phyloP scores from a whole-genome alignment of 2,797 vertebrate genomes.

The Benthosema pterotum region DNA sequence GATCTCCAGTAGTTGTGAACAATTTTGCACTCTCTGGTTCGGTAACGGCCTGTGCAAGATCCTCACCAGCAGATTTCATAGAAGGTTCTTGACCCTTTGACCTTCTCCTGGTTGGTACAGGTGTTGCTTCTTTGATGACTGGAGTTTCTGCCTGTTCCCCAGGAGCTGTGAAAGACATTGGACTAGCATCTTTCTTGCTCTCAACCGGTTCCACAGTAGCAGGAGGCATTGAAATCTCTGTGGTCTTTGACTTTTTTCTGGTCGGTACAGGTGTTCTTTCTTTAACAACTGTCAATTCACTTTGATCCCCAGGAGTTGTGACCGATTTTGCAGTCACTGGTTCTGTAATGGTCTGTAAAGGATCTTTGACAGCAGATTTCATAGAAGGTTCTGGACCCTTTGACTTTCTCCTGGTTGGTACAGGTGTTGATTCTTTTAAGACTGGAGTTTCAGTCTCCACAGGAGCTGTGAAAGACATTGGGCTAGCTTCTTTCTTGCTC shows the following conservation, averaged over 20 bases:
- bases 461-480: background rate
- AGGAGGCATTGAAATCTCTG: background rate
- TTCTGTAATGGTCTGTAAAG: background rate
- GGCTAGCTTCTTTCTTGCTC: background rate
- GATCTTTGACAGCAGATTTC: background rate
- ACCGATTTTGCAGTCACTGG: too few species aligned
- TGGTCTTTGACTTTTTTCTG: slow-evolving; percentile 15
- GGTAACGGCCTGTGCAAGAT: background rate
- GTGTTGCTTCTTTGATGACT: background rate
- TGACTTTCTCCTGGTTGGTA: slow-evolving; percentile 24
- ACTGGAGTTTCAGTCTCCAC: background rate
- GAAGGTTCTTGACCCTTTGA: background rate
- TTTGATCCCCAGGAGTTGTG: background rate
- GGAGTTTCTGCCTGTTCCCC: background rate
- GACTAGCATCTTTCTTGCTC: background rate
- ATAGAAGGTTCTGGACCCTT: background rate
- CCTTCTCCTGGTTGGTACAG: slow-evolving; percentile 25
- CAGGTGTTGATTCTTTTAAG: slow-evolving; percentile 4
- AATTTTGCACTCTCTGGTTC: too few species aligned
- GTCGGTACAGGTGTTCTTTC: slow-evolving; percentile 17
- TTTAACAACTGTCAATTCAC: background rate
- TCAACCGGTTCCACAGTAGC: background rate
- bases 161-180: background rate
- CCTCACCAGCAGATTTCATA: background rate
- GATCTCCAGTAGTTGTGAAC: background rate